phyloP scores from a whole-genome alignment of 2,888 invertebrate species.

The Phyllotreta cruciferae region DNA sequence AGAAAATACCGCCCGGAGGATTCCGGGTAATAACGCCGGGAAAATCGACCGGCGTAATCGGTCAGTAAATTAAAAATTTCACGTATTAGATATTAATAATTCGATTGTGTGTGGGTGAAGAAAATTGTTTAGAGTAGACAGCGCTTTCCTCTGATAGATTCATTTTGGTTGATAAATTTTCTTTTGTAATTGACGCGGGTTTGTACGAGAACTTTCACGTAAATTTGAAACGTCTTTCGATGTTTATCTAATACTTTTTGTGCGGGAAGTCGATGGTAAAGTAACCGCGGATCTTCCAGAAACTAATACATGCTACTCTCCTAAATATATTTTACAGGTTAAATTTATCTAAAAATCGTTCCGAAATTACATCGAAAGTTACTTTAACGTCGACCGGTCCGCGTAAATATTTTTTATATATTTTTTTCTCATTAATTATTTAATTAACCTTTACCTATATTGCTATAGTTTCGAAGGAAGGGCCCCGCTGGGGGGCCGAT shows the following conservation, averaged over 20 bases:
- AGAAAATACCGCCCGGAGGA: constrained; percentile 25
- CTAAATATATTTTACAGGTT: constrained; percentile 4
- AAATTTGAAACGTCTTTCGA: constrained; percentile 42
- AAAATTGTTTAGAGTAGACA: too few relatives aligned
- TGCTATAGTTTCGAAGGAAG: constrained; percentile 59
- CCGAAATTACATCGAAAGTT: constrained; percentile 7
- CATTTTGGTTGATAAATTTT: not conserved
- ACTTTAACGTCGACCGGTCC: constrained; percentile 26
- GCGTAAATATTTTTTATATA: constrained; percentile 34
- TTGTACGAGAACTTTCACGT: constrained; percentile 36
- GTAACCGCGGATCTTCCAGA: not conserved
- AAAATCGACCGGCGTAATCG: too few relatives aligned
- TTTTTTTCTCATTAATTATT: constrained; percentile 22
- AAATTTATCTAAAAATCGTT: constrained; percentile 1
- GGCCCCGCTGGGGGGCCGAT: constrained; percentile 49
- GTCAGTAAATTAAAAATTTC: too few relatives aligned
- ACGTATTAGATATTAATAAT: too few relatives aligned
- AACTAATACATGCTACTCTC: too few relatives aligned
- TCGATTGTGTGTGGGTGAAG: too few relatives aligned
- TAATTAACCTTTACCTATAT: constrained; percentile 58
- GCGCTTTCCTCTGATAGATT: constrained; percentile 1
- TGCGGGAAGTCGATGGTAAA: constrained; percentile 22
- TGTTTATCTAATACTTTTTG: constrained; percentile 50
- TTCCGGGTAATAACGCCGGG: constrained; percentile 9
- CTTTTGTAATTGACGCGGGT: constrained; percentile 37